Evolutionary conservation across 2,888 invertebrate species (phyloP).

Genomic region (Creontiades dilutus): DNA sequence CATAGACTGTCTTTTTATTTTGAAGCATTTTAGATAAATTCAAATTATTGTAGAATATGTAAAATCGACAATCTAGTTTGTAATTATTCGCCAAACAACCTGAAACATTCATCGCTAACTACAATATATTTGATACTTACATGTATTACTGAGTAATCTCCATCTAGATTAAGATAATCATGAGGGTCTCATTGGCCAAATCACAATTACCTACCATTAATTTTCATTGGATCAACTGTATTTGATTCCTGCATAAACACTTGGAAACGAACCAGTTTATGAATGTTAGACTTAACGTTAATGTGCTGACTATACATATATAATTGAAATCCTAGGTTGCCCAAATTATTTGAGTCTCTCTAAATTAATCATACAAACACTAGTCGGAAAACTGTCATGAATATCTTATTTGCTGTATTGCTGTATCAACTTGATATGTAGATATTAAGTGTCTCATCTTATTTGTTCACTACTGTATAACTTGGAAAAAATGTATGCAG

Average conservation of each 20-base stretch:
- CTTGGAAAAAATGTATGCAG: constrained; percentile 14
- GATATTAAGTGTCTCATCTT: constrained; percentile 28
- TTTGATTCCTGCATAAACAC: neutral
- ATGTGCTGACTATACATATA: neutral
- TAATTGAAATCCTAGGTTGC: neutral
- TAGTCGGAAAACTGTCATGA: constrained; percentile 27
- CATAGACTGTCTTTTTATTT: constrained; percentile 55
- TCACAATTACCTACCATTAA: neutral
- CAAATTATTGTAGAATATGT: constrained; percentile 13
- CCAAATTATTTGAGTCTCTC: neutral
- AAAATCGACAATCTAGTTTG: constrained; percentile 49
- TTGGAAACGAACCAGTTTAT: neutral
- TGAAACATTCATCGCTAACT: constrained; percentile 37
- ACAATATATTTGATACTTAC: constrained; percentile 35
- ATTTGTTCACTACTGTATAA: constrained; percentile 24
- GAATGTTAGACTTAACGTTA: neutral
- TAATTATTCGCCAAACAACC: constrained; percentile 44
- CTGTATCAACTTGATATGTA: constrained; percentile 2
- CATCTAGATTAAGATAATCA: neutral
- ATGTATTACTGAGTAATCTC: constrained; percentile 22
- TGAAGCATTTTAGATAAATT: constrained; percentile 10
- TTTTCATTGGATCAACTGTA: neutral
- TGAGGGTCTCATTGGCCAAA: neutral
- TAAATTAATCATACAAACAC: neutral
- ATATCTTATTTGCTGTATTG: constrained; percentile 3